phyloP scores from a whole-genome alignment of 2,113 vertebrate species.

The Malaclemys terrapin region DNA sequence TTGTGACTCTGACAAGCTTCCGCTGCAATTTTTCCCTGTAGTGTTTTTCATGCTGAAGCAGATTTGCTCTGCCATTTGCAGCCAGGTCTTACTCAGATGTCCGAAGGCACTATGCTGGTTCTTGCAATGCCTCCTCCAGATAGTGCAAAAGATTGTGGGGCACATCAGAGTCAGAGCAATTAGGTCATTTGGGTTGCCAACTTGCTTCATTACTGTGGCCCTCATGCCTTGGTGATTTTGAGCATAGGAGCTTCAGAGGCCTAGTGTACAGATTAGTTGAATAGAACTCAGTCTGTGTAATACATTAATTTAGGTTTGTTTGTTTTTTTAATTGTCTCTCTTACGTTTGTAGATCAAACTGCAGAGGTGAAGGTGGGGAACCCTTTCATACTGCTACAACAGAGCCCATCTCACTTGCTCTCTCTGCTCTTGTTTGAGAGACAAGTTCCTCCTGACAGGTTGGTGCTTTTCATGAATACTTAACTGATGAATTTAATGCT shows the following conservation, averaged over 20 bases:
- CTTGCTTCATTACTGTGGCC: background rate
- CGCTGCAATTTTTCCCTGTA: background rate
- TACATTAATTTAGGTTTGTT: background rate
- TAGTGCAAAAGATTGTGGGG: background rate
- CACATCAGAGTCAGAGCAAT: background rate
- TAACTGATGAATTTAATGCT: background rate
- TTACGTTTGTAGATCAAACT: slow-evolving; percentile 78
- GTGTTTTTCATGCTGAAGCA: background rate
- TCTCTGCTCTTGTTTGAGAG: slow-evolving; percentile 94
- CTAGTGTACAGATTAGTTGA: background rate
- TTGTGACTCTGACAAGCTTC: background rate
- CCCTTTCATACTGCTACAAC: slow-evolving; percentile 92
- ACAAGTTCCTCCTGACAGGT: slow-evolving; percentile 95
- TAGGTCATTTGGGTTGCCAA: background rate
- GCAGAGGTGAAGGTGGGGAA: slow-evolving; percentile 91
- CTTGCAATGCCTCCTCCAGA: background rate
- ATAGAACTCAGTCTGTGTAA: background rate
- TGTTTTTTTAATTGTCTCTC: background rate
- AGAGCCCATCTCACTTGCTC: slow-evolving; percentile 90
- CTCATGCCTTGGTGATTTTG: background rate
- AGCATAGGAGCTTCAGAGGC: background rate
- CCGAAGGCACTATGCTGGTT: background rate
- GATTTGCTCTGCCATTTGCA: background rate
- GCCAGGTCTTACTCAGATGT: background rate
- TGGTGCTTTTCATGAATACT: slow-evolving; percentile 24